Percentiles rank a stretch among this genome's conserved stretches.
These are phyloP conservation scores for Sympetrum striolatum DNA, from an alignment of 2,888 invertebrate genomes.

Conservation along the genomic window DNA sequence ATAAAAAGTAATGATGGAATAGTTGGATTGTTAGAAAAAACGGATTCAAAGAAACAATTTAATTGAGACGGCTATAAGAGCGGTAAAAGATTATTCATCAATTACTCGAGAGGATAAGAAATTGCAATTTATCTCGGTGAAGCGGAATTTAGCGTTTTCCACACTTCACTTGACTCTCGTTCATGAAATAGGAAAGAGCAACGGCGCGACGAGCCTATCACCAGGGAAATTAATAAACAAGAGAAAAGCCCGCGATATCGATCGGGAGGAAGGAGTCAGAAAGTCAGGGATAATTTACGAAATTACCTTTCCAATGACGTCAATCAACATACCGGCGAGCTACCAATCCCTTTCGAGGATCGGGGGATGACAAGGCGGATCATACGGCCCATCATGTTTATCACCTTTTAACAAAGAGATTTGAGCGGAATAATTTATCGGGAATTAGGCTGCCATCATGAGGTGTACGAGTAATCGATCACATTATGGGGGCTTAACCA, in stretches of 20 bases:
- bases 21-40: no score
- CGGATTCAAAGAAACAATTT: no score
- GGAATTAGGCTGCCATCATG: conserved; percentile 35
- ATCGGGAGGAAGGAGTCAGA: not conserved
- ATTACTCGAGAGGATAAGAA: no score
- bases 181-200: no score
- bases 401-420: conserved; percentile 38
- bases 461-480: conserved; percentile 10
- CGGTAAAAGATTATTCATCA: no score
- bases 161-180: no score
- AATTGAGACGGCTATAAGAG: no score
- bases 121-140: no score
- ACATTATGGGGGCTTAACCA: conserved; percentile 1
- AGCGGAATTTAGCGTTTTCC: no score
- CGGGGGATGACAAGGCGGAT: conserved; percentile 18
- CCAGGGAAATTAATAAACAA: not conserved
- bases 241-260: not conserved
- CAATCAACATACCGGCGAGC: not conserved
- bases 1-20: no score
- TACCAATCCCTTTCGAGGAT: conserved; percentile 32
- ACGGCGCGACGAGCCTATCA: not conserved
- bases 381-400: not conserved
- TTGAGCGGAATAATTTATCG: conserved; percentile 29
- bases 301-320: conserved; percentile 42
- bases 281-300: conserved; percentile 4